Evolutionary conservation across 1,140 invertebrate genomes (phyloP).

Genomic region (Archegozetes longisetosus): DNA sequence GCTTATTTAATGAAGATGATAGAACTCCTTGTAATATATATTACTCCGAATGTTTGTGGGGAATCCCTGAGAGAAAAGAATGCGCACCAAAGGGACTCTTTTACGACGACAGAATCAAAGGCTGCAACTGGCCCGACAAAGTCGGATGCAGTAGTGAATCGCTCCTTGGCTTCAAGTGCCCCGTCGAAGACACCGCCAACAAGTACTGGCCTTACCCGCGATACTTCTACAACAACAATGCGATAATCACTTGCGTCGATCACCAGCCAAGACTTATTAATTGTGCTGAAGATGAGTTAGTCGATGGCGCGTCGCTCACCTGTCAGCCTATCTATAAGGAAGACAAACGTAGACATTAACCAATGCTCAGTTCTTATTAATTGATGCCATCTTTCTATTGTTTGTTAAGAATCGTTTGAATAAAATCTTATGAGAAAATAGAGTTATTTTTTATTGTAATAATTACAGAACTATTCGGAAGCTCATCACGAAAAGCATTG

Average conservation of each 20-base stretch:
- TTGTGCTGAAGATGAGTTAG: slow-evolving; percentile 34
- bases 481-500: no score
- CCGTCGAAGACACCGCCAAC: slow-evolving; percentile 54
- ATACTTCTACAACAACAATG: slow-evolving; percentile 64
- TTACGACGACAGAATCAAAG: slow-evolving; percentile 69
- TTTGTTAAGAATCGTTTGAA: no score
- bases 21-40: slow-evolving; percentile 51
- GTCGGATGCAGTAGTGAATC: slow-evolving; percentile 68
- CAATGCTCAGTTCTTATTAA: no score
- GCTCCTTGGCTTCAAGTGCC: slow-evolving; percentile 42
- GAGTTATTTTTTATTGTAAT: no score
- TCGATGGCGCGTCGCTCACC: slow-evolving; percentile 8
- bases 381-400: no score
- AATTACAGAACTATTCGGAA: no score
- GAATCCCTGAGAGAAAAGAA: slow-evolving; percentile 52
- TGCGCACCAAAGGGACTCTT: slow-evolving; percentile 63
- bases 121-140: slow-evolving; percentile 84
- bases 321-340: slow-evolving; percentile 5
- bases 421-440: no score
- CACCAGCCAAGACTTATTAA: slow-evolving; percentile 65
- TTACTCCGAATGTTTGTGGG: slow-evolving; percentile 69
- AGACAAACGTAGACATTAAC: not conserved
- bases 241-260: slow-evolving; percentile 75
- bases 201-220: slow-evolving; percentile 78
- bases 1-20: slow-evolving; percentile 58